Base-by-base conservation (phyloP, 2,888 invertebrate species). In the Pollenia amentaria region DNA sequence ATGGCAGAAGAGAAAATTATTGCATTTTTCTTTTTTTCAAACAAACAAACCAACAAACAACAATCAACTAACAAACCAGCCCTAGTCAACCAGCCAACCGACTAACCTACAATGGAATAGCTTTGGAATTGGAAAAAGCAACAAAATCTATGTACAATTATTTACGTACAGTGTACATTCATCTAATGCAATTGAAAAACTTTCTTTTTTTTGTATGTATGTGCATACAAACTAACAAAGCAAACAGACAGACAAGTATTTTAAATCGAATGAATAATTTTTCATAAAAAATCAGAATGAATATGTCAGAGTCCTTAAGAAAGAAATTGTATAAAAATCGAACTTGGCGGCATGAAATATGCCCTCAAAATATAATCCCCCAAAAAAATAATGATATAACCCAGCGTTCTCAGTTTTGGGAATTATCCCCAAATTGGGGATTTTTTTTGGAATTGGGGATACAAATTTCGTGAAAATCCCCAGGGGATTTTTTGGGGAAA, bases 1-100 rank as follows among this genome's bases (percentile, higher is more conserved):
- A 90, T 90, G 88, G 89, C 89, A 90, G 76, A 91, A 91, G 91
- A 91, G 91, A 91, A 91, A 91, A 91, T 72, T 72, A 80, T 91
- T 90, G 90, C 91, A 89, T 90, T 88, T 91, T 90, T 91, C 89
- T 91, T 90, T 89, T 89, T 90, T 77, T 78, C 9, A 40, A 16
- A 16, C 11, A 85, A 16, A 16, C 11, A 85, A 11, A 12, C 46
- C 14, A 53, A 40, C 88, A 89, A 77, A 65, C 75, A 81, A 84
- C 70, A 80, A 85, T 85, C 80, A 78, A 51, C 72, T 57, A 11
- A 76, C 53, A 62, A 80, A 79, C 85, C 70, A 85, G 65, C 76
- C 76, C 70, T 75, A 83, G 80, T 72, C 82, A 77, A 84, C 73
- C 80, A 87, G 60, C 72, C 87, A 87, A 84, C 87, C 87, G 87